Percentiles rank a stretch among this genome's conserved stretches.
Conservation (phyloP, 1,140 invertebrate genomes). For the Apis florea region DNA sequence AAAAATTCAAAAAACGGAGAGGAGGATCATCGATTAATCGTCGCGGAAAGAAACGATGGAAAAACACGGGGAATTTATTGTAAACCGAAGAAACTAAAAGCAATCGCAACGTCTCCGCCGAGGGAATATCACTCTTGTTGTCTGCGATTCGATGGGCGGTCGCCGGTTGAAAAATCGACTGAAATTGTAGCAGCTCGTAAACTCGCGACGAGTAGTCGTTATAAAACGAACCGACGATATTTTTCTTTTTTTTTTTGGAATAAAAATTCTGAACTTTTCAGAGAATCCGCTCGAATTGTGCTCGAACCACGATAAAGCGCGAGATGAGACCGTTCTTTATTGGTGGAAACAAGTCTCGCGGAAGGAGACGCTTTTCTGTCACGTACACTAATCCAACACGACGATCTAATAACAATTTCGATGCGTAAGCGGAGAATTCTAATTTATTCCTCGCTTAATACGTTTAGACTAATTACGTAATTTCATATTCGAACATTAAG, state of each 20-base stretch:
- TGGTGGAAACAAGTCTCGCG: no score
- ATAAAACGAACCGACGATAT: conserved; percentile 39
- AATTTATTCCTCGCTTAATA: no score
- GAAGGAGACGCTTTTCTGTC: no score
- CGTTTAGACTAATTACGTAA: no score
- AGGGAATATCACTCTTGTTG: background rate
- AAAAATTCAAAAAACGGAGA: background rate
- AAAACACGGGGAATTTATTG: background rate
- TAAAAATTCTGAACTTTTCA: conserved; percentile 34
- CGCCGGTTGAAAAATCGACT: conserved; percentile 46
- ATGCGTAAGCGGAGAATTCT: no score
- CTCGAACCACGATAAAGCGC: background rate
- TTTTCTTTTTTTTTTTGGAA: conserved; percentile 8
- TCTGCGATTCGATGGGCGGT: background rate
- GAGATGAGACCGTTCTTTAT: no score
- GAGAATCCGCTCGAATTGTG: background rate
- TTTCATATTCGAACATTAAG: no score
- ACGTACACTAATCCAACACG: no score
- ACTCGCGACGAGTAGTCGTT: conserved; percentile 39
- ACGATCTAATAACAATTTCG: no score
- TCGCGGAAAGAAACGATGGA: conserved; percentile 12
- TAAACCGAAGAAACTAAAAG: conserved; percentile 12
- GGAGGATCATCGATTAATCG: background rate
- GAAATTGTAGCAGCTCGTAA: conserved; percentile 60
- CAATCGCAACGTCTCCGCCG: background rate